Base-by-base conservation (phyloP, 2,888 invertebrate species). In the Melikaiella ostensackeni region DNA sequence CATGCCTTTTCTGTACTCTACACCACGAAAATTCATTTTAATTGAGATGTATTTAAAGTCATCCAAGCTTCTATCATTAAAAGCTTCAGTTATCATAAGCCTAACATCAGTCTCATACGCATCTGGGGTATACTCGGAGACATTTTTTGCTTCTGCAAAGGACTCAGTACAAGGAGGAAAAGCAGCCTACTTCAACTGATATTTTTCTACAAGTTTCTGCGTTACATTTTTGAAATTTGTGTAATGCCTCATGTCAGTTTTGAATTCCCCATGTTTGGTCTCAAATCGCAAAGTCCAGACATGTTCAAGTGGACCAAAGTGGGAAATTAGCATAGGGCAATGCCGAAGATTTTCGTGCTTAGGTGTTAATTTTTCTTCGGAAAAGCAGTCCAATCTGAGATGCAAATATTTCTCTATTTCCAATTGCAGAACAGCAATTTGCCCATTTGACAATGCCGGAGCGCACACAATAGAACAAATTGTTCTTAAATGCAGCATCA, bases 401-500 rank as follows among this genome's bases (percentile, higher is more conserved):
- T n/a, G 16, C 4, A 38, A 64, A n/a, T 64, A 64, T 11, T 13
- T 13, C 21, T 64, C n/a, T 13, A 33, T 64, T 64, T 21, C 11
- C 13, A 21, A 21, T 3, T 42, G 5, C 6, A 38, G 35, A 35
- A 64, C 5, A 38, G 64, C 24, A 16, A 64, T 16, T 64, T n/a
- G 64, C n/a, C 38, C 21, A 35, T 27, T 30, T 3, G 35, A 38
- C 42, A 64, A 19, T n/a, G 33, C 30, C 11, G 38, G 38, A 21
- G 64, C 73, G 24, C 73, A 73, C 19, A n/a, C 50, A 7, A 50
- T 46, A 11, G 46, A 46, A n/a, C 50, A 35, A 46, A 73, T 73
- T 13, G 21, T 64, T n/a, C 64, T n/a, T 7, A 64, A 27, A 21
- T 27, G 8, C 21, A 73, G 42, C 0, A 73, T 1, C 73, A 73